phyloP scores from a whole-genome alignment of 2,797 vertebrate species.

The Otolemur crassicaudatus region DNA sequence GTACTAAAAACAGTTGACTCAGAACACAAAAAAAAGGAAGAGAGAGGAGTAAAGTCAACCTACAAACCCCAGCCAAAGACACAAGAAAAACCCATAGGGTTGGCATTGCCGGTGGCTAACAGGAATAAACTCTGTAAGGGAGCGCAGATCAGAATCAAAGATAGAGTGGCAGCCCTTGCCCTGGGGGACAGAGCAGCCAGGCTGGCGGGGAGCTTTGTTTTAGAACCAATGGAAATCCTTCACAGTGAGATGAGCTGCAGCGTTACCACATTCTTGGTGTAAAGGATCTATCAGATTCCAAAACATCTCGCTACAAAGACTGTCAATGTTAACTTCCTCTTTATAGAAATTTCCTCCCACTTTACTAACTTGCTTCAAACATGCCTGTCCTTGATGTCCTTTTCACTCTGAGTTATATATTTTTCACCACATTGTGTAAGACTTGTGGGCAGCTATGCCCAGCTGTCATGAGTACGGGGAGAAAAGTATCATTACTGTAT shows the following conservation, averaged over 20 bases:
- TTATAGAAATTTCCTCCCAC: not conserved
- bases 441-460: not conserved
- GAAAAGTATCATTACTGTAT: not conserved
- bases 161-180: not conserved
- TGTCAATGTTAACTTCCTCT: not conserved
- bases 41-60: not conserved
- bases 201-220: not conserved
- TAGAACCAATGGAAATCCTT: not conserved
- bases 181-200: not conserved
- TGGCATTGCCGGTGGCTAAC: not conserved
- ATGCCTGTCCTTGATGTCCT: not conserved
- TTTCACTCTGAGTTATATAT: not conserved
- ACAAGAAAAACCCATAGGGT: not conserved
- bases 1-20: not conserved
- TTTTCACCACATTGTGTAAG: not conserved
- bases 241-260: not conserved
- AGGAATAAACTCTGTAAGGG: not conserved
- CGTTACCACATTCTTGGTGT: not conserved
- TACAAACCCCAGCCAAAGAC: slow-evolving; percentile 27
- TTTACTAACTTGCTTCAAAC: not conserved
- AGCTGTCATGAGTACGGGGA: not conserved
- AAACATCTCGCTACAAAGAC: not conserved
- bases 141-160: not conserved
- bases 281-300: not conserved
- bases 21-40: not conserved